Evolutionary conservation across 92 coral and sea anemone species (phyloP), one percentile per base, ranked within the genome.

Genomic region (Diadumene lineata): DNA sequence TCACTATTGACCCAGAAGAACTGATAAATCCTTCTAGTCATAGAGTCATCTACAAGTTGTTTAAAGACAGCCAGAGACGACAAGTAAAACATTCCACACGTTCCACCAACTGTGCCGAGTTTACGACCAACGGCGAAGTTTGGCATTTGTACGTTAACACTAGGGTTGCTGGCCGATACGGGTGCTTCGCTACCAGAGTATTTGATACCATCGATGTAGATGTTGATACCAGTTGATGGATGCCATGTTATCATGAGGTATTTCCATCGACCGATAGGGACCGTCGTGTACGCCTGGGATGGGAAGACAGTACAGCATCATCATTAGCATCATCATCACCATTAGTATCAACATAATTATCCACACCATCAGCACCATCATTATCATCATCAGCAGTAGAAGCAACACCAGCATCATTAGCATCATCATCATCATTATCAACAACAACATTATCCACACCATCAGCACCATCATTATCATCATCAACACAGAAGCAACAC

Each of bases 21-120:
- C 31, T 44, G 69, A 68, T 85, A 94, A 19, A 96, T 77, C 48
- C 83, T 83, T 57, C 56, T 77, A 1, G 84, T 88, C 77, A 73
- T 77, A 31, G 66, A 34, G 21, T 67, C 74, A 24, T 68, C 66
- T 1, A 92, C 66, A 73, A 65, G 81, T 44, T 92, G 97, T 61
- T 96, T 92, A 81, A 96, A 96, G 28, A 96, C 91, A 56, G 94
- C 99, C 63, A 92, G 66, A 0, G 97, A 96, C 16, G 93, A 86
- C 74, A 96, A 55, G 65, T 86, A 96, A 62, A 92, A 81, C 58
- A 69, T 79, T 30, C 97, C 97, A 61, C 92, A 96, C 66, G 81
- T 73, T 23, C 82, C 73, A 2, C 85, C 84, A 0, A 81, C 76
- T 34, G 78, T 66, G 1, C 83, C 90, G 32, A 96, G 81, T 30